Evolutionary conservation across 2,797 vertebrate genomes (phyloP).

Genomic region (Anabacerthia variegaticeps): DNA sequence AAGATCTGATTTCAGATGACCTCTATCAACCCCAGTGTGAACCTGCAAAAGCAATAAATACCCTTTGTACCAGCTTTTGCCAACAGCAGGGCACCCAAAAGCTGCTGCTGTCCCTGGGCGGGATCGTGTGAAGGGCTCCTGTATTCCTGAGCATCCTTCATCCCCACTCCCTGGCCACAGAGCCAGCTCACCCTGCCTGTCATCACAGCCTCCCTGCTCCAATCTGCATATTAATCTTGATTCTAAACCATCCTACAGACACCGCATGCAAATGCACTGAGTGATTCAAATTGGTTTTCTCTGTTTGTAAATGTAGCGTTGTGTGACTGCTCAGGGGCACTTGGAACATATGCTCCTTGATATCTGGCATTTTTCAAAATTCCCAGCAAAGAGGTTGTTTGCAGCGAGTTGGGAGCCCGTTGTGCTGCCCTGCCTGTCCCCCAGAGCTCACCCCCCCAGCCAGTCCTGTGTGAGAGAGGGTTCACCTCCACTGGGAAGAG

Average conservation of each 20-base stretch:
- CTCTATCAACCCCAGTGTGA: not conserved
- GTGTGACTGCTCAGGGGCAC: slow-evolving; percentile 48
- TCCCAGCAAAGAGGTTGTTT: not conserved
- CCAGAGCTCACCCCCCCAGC: fast-evolving
- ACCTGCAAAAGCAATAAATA: not conserved
- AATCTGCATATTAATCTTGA: slow-evolving; percentile 54
- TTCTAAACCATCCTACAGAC: slow-evolving; percentile 32
- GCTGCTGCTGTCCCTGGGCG: not conserved
- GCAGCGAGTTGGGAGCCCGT: not conserved
- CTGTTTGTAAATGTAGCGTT: slow-evolving; percentile 46
- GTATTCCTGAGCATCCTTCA: not conserved
- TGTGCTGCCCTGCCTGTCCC: not conserved
- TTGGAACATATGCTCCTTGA: slow-evolving; percentile 20
- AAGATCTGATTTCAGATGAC: not conserved
- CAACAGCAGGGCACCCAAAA: not conserved
- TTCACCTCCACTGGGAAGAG: not conserved
- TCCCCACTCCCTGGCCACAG: fast-evolving
- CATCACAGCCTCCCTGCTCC: not conserved
- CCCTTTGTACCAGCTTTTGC: fast-evolving
- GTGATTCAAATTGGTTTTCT: slow-evolving; percentile 51
- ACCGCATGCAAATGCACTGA: slow-evolving; percentile 21
- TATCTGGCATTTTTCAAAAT: slow-evolving; percentile 46
- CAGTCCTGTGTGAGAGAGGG: not conserved
- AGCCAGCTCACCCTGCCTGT: not conserved
- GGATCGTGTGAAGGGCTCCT: not conserved